Base-by-base conservation (phyloP, 2,888 invertebrate genomes). In the Sisyra nigra region DNA sequence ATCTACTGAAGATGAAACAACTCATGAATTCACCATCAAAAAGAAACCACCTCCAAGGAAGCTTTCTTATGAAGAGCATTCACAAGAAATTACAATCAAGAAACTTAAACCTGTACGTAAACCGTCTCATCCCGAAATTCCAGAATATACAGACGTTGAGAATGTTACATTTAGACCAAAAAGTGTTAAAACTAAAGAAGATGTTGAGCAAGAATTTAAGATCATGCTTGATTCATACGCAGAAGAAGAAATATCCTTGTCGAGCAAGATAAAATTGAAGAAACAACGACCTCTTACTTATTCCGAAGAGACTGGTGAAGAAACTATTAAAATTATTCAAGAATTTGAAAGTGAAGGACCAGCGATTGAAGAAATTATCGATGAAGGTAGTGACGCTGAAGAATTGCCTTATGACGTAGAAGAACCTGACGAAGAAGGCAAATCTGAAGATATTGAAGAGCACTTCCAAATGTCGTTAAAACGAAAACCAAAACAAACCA, bases 181-280 rank as follows among this genome's bases (percentile, higher is more conserved):
- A 60, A 62, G 67, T 4, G 80, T 76, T 1, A 84, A 80, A 65
- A 82, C 80, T 1, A 83, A 82, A 60, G 86, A 87, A 67, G 83
- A 86, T 53, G 83, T 88, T 10, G 87, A 88, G 56, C 88, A 88
- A 65, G 88, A 88, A 63, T 88, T 88, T 57, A 86, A 81, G 60
- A 86, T 88, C 49, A 80, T 82, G 9, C 63, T 87, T 47, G 82
- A 87, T 61, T 81, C 83, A 0, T 87, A 87, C 57, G 85, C 84
- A 32, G 87, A 86, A 63, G 87, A 87, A 67, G 85, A 87, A 63
- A 80, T 87, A 51, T 83, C 84, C 7, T 80, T 87, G 79, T 78
- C 82, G 3, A 82, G 84, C 45, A 86, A 83, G 61, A 78, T 87
- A 1, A 82, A 80, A 61, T 54, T 87, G 6, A 84, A 80, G 57